Evolutionary conservation across 2,888 invertebrate species (phyloP), one percentile per base, ranked within the genome.

Genomic region (Margaritifera margaritifera): DNA sequence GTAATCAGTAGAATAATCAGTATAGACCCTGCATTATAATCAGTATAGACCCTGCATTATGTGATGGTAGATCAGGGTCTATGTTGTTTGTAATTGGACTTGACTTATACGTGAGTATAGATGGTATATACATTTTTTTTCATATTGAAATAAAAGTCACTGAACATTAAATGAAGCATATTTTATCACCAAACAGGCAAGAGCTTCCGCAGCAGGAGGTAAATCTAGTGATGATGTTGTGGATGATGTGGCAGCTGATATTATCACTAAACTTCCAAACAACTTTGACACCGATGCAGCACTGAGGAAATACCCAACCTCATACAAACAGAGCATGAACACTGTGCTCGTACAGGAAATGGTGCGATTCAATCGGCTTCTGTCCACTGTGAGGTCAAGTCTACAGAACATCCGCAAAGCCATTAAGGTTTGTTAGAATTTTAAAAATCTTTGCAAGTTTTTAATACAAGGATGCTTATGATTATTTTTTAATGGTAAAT

Each of bases 211-310:
- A n/a, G 84, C 81, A 20, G 87, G 88, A 53, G 93, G 92, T 6
- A 92, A 92, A 73, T 94, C 95, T 0, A 93, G 95, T 0, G 96
- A 97, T 83, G 93, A 95, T 80, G 92, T 95, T 58, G 94, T 96
- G 0, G 93, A 93, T 88, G 93, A 93, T 64, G 94, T 96, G 1
- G 93, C 96, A 0, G 92, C 92, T 53, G 96, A 96, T 84, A 94
- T 97, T 73, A 90, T 96, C 18, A 89, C 91, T 8, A 94, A 88
- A 78, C 82, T 88, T 69, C 90, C 89, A 25, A 69, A 76, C 15
- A 85, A 90, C 74, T 91, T 87, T 75, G 90, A 91, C 78, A 88
- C 85, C 11, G 89, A 87, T 68, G 80, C 85, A 20, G 90, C 87
- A 1, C 71, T 89, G 27, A 77, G 88, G 68, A 88, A 88, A 73